Base-by-base conservation (phyloP, 2,888 invertebrate genomes). In the Eupsilia transversa region DNA sequence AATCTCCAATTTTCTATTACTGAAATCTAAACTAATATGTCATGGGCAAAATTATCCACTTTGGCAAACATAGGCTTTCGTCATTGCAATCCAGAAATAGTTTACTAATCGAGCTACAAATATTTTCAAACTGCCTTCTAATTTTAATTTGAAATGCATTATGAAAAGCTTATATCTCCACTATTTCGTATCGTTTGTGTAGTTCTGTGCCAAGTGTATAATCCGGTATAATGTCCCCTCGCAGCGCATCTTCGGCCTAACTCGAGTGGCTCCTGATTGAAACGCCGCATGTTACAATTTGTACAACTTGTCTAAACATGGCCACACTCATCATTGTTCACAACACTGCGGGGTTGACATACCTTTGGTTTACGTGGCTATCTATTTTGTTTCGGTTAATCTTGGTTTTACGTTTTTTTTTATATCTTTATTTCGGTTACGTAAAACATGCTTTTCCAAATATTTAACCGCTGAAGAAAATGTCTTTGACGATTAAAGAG, bases 211-310 rank as follows among this genome's bases (percentile, higher is more conserved):
- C 30, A n/a, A 54, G 70, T 33, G 60, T 68, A 73, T 89, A 88
- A 89, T 87, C 89, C 84, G 74, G 71, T 70, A 49, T 79, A 56
- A 77, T 60, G 74, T 61, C 85, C 84, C 82, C 82, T 75, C 76
- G 59, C 61, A 10, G 73, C 64, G 41, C 17, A 49, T 66, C 73
- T 60, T 10, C 59, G 23, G 61, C 52, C 46, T 7, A 4, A 23
- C 54, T 87, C 82, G 82, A 89, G 90, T 89, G 90, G 82, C 73
- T 70, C 74, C 89, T 90, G 88, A 93, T 93, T 92, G 91, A 89
- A 91, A 88, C 72, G 83, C 93, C 93, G 83, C 92, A 94, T 94
- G 94, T 90, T 87, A 86, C 86, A 82, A 78, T 89, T 88, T 87
- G 83, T 56, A 56, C 69, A 54, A 72, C 65, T 75, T 54, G 79